Base-by-base conservation (phyloP, 2,797 vertebrate genomes). In the Pampus argenteus region DNA sequence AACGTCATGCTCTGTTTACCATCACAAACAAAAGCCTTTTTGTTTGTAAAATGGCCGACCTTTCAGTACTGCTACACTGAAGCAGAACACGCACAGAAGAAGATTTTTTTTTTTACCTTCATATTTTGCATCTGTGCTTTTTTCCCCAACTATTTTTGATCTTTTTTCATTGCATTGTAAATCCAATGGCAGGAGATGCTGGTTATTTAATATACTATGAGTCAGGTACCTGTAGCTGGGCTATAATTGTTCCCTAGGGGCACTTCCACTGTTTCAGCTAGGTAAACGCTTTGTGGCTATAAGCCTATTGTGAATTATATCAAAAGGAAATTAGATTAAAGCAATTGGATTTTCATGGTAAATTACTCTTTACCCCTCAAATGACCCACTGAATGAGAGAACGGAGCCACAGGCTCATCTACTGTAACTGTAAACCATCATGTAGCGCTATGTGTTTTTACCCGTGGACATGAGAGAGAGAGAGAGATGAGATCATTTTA, bases 341-440 rank as follows among this genome's bases (percentile, higher is more conserved):
- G 79, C 86, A 89, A 84, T 79, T 92, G 78, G 72, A 90, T 92
- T 93, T 91, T 91, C 86, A 92, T 89, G 90, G 80, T 86, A 91
- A 92, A 91, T 93, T 90, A 92, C 82, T 88, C 85, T 90, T 93
- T 93, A 88, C 80, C 89, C 89, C 88, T 83, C 70, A 82, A 85
- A 90, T 90, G 88, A 93, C 91, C 91, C 87, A 77, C 64, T 72
- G 73, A 86, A 78, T 57, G 82, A 88, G 86, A 64, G 74, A 84
- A 82, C 28, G 38, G 57, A 84, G 78, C 83, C 71, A 71, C 78
- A 38, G 79, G 78, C 79, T 71, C 69, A 61, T 76, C 75, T 74
- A 80, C 84, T n/a, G 71, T 78, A 86, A 83, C 79, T 83, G 81
- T 85, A 84, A 85, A 82, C 81, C 70, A 67, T 63, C 61, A 45